Evolutionary conservation across 1,140 invertebrate genomes (phyloP).

Genomic region (Antheraea pernyi): DNA sequence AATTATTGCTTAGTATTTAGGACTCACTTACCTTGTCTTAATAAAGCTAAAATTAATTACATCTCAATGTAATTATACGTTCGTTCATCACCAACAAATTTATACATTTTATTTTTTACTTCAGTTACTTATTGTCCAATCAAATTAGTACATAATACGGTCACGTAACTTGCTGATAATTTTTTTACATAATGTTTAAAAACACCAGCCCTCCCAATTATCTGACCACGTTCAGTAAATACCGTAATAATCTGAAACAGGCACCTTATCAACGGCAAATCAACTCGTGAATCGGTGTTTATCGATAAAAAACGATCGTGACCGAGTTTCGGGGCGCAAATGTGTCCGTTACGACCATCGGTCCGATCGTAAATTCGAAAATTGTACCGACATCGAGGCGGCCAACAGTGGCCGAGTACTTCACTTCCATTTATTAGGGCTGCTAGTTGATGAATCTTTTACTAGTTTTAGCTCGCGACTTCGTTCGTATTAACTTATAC

Average conservation of each 20-base stretch:
- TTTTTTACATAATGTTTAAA: neutral
- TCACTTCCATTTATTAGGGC: neutral
- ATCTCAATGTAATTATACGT: too few relatives aligned
- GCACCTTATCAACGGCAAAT: neutral
- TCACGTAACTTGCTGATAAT: too few relatives aligned
- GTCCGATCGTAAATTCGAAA: slow-evolving; percentile 35
- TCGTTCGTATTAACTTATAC: too few relatives aligned
- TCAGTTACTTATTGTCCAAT: too few relatives aligned
- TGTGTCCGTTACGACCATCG: slow-evolving; percentile 27
- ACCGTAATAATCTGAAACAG: neutral
- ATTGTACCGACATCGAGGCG: slow-evolving; percentile 19
- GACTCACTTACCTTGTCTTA: too few relatives aligned
- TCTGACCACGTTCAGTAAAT: neutral
- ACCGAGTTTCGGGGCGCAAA: slow-evolving; percentile 15
- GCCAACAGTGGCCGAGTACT: slow-evolving; percentile 15
- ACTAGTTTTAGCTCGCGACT: too few relatives aligned
- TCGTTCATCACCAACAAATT: too few relatives aligned
- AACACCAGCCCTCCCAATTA: neutral
- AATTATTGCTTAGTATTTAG: too few relatives aligned
- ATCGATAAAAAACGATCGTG: slow-evolving; percentile 21
- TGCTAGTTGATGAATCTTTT: neutral
- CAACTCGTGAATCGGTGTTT: slow-evolving; percentile 12
- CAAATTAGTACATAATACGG: too few relatives aligned
- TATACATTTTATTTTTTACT: too few relatives aligned
- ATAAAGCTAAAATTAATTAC: too few relatives aligned